Evolutionary conservation across 2,888 invertebrate species (phyloP), one percentile per base, ranked within the genome.

Genomic region (Theretra japonica): DNA sequence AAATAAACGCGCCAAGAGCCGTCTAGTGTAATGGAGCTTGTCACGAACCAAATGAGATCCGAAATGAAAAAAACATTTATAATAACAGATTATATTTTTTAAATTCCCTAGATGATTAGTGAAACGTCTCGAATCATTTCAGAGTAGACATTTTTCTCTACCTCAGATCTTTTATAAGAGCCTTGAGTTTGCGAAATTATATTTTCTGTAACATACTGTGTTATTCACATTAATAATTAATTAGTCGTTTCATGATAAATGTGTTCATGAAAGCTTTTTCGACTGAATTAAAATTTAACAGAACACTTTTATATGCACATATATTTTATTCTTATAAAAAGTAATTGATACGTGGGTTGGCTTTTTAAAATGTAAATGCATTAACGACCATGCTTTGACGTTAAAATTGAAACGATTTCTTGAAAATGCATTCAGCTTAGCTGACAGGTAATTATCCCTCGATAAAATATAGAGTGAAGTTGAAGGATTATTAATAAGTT

Each of bases 41-140:
- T 30, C n/a, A 8, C n/a, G 33, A 62, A 62, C 15, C 21, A 33
- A 62, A 62, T 62, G 21, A 41, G 62, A 62, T 62, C 33, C 33
- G 62, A 62, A 33, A 41, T 41, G 33, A 33, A 41, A 33, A 60
- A 41, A 62, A n/a, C 30, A 60, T 60, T 60, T 60, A 25, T 58
- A 25, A 58, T n/a, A 62, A 62, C 3, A 62, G 2, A n/a, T 62
- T n/a, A 62, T 21, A 15, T 33, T 62, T 23, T 62, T 62, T 15
- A 41, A 11, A 62, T 62, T 41, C 33, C n/a, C 21, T 21, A 41
- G 62, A 62, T 21, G 41, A 62, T 41, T 62, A 21, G 19, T 21
- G 11, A 30, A n/a, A n/a, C 21, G 30, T 60, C 30, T 60, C 28
- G 19, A 60, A 60, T 6, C n/a, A 19, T 30, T 60, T 28, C n/a